Evolutionary conservation across 1,140 invertebrate genomes (phyloP), one percentile per base, ranked within the genome.

Genomic region (Bombus superbus): DNA sequence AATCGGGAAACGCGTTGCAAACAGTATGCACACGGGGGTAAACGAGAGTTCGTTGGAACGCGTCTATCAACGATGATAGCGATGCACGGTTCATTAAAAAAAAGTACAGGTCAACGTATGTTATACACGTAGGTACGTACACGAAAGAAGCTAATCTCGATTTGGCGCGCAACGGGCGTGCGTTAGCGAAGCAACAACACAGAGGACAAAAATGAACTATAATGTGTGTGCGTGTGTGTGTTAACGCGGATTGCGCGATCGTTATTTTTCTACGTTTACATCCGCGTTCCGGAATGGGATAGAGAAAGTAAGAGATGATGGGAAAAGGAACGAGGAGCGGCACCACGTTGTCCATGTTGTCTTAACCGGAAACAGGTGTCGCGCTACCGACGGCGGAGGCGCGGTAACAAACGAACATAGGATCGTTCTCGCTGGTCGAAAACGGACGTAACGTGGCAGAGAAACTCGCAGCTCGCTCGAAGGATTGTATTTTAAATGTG

Each of bases 251-350:
- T 86, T 77, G 82, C 81, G 88, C 88, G 85, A 82, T 87, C 86
- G 89, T 90, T 90, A 90, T 90, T 90, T 90, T 90, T 90, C 86
- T 88, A 90, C 89, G 83, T 90, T 84, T 88, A 72, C 88, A 90
- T 86, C 86, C 89, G 85, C 84, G 87, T 83, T 77, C 74, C 69
- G 59, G 44, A 73, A 80, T 69, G 76, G 64, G 40, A 57, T 72
- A 47, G 59, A 76, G 42, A 57, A 15, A 25, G 28, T 62, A 62
- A 22, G 15, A 74, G 18, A 83, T 25, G 40, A 18, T 28, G 35
- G n/a, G 38, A 68, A 44, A 73, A 38, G 32, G 68, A 47, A 59
- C 62, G 57, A 74, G 44, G 35, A 53, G 40, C 64, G 75, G 64
- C 62, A 42, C 40, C 8, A 10, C 15, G 59, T 74, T 42, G 35